A percentile compares a stretch with the other conserved stretches of the same genome.
Conservation (phyloP, 2,888 invertebrate genomes). For the Helicoverpa assulta region DNA sequence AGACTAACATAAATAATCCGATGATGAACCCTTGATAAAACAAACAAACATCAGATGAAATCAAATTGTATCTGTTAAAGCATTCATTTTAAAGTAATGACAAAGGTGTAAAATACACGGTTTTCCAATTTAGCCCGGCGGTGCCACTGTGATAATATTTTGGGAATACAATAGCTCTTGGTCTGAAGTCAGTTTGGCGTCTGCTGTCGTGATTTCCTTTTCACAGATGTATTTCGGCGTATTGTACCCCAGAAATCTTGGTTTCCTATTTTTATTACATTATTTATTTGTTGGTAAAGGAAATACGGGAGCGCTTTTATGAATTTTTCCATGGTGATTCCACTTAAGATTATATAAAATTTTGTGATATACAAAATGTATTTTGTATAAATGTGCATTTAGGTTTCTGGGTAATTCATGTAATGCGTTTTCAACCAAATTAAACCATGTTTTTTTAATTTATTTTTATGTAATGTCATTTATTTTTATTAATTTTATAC, state of each 20-base stretch:
- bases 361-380: no score
- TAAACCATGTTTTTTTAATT: neutral
- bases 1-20: no score
- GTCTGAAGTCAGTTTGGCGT: slow-evolving; percentile 19
- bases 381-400: no score
- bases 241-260: slow-evolving; percentile 34
- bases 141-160: slow-evolving; percentile 39
- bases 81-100: slow-evolving; percentile 6
- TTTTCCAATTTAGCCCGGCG: slow-evolving; percentile 29
- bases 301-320: slow-evolving; percentile 7
- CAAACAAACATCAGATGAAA: neutral
- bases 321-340: slow-evolving; percentile 1
- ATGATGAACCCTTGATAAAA: neutral
- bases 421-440: no score
- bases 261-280: slow-evolving; percentile 32
- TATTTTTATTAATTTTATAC: neutral
- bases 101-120: slow-evolving; percentile 14
- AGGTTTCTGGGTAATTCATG: neutral
- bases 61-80: neutral
- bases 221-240: slow-evolving; percentile 36
- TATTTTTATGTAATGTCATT: no score
- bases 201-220: slow-evolving; percentile 27
- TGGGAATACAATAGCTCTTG: slow-evolving; percentile 26
- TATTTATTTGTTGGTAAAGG: slow-evolving; percentile 25
- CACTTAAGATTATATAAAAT: no score